Base-by-base conservation (phyloP, 64 coral and sea anemone species). In the Porites australiensis region DNA sequence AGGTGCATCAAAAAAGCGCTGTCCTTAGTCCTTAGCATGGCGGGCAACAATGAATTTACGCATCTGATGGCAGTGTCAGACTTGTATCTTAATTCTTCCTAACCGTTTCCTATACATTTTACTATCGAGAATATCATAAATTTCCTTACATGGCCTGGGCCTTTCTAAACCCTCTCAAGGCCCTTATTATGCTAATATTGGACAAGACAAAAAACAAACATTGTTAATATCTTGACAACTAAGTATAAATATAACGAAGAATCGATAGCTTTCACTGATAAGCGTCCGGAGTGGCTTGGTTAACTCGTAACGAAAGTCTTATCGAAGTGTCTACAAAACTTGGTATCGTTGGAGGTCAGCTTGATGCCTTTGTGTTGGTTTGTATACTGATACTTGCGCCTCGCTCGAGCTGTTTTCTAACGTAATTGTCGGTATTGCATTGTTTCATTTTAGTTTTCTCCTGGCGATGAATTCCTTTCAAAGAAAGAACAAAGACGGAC, bases 101-200 rank as follows among this genome's bases (percentile, higher is more conserved):
- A 37, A 37, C 27, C 27, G 27, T 37, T 37, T 37, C 27, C 27
- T 1, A 37, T 37, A 37, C 1, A 37, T 37, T 37, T 37, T 37
- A 37, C 27, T 37, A 37, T 37, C 27, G 27, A 37, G 27, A 37
- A 37, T 37, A 37, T 37, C 27, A 37, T 37, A 37, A 37, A 37
- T 76, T 76, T 76, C 16, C 46, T 76, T 47, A 46, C 73, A 13
- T 76, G 44, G 50, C 27, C 27, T 76, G 49, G 73, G 13, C 73
- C 1, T 5, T 9, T 13, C 4, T 64, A 0, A 64, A 64, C 5
- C 18, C 18, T 4, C 62, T 13, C 18, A 18, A 14, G 13, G 58
- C 58, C 12, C 3, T 50, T 50, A 15, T 76, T 18, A 81, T 61
- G 78, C 55, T 81, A 63, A 81, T 81, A 81, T 81, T 81, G 78